A percentile compares a stretch with the other conserved stretches of the same genome.
Conservation (phyloP, 2,113 vertebrate species). For the Sander lucioperca region DNA sequence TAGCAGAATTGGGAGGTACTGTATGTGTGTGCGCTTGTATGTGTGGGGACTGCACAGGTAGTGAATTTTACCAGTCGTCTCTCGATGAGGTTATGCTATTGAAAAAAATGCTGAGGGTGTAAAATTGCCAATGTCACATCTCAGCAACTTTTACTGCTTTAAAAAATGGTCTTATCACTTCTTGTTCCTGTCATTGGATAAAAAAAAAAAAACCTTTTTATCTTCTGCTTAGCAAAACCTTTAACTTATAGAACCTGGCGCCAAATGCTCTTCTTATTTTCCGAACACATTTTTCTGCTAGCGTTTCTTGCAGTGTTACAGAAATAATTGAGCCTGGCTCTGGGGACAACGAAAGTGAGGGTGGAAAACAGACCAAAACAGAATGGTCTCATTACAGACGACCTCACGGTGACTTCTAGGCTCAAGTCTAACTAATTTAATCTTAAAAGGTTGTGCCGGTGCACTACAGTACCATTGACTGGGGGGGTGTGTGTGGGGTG, state of each 20-base stretch:
- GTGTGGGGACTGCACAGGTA: slow-evolving; percentile 53
- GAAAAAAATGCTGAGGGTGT: slow-evolving; percentile 72
- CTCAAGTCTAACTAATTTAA: slow-evolving; percentile 41
- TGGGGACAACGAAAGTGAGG: slow-evolving; percentile 23
- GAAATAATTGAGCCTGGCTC: slow-evolving; percentile 49
- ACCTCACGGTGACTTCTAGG: slow-evolving; percentile 50
- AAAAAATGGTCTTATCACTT: slow-evolving; percentile 57
- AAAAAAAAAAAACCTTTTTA: slow-evolving; percentile 45
- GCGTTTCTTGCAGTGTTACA: background rate
- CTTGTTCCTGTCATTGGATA: slow-evolving; percentile 56
- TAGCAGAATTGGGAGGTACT: slow-evolving; percentile 49
- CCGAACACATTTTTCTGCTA: background rate
- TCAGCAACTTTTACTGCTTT: slow-evolving; percentile 65
- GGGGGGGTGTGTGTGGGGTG: background rate
- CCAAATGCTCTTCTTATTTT: slow-evolving; percentile 12
- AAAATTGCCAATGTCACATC: slow-evolving; percentile 68
- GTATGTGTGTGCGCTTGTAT: slow-evolving; percentile 9
- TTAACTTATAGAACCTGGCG: slow-evolving; percentile 37
- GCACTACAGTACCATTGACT: slow-evolving; percentile 39
- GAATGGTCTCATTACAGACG: slow-evolving; percentile 48
- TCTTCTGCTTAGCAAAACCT: slow-evolving; percentile 53
- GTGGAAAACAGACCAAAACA: slow-evolving; percentile 24
- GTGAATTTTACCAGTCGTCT: slow-evolving; percentile 55
- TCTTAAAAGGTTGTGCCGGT: slow-evolving; percentile 53
- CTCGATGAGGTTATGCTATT: slow-evolving; percentile 56